Base-by-base conservation (phyloP, 2,113 vertebrate species). In the Daphoenositta chrysoptera region DNA sequence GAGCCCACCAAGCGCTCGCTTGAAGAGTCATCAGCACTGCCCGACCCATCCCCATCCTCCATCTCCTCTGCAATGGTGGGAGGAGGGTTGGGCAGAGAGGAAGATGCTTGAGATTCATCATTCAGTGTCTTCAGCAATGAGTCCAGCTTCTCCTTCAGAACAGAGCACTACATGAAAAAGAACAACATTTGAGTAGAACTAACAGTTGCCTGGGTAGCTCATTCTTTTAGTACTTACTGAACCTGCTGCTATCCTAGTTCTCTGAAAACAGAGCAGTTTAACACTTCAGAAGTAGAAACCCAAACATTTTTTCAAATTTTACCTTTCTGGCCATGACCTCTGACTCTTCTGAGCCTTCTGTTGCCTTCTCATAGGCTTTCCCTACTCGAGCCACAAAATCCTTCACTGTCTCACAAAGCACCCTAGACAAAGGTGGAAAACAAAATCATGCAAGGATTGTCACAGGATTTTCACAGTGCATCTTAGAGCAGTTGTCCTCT, bases 271-370 rank as follows among this genome's bases (percentile, higher is more conserved):
- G 28, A 83, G 31, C n/a, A 44, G 35, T 72, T 93, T 81, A 54
- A 54, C 42, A 44, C 8, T 66, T 81, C 24, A 53, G 48, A 84
- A 83, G 48, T 33, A 92, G n/a, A 79, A 87, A 76, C 2, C 3
- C 22, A 42, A 77, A 66, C 2, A 60, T 13, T n/a, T 66, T 89
- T 61, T 82, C 26, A 63, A 31, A 39, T 95, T 39, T 58, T 94
- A 99, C 99, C 99, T 99, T 99, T 95, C 98, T 99, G 95, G 99
- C 98, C 99, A 99, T 99, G 95, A 98, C 98, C 50, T 99, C 99
- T 0, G 99, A 99, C 88, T 99, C 99, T 78, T 98, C 98, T 0
- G 98, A 99, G 89, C 97, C 99, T 98, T 99, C 99, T 0, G 98
- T 98, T 85, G 99, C 98, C 96, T 98, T 99, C 97, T 99, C 99